Percentiles rank a stretch among this genome's conserved stretches.
These are phyloP conservation scores for Oreochromis grahami DNA, from an alignment of 2,797 vertebrate genomes.

Conservation along the genomic window DNA sequence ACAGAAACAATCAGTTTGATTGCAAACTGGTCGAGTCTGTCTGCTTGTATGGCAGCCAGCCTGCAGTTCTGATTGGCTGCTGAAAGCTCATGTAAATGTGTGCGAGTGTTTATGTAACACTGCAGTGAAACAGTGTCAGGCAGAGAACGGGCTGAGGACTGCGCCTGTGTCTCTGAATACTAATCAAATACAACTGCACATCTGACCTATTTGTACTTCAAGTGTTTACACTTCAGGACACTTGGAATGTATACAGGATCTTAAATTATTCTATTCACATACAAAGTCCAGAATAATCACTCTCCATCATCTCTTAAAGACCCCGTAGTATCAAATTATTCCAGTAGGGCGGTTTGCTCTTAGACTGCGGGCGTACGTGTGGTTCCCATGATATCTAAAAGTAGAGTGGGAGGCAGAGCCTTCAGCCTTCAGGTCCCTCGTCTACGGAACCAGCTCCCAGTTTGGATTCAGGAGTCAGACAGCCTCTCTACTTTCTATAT, in stretches of 20 bases:
- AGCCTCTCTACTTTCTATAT: not conserved
- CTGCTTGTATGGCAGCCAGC: not conserved
- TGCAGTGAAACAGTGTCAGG: slow-evolving; percentile 8
- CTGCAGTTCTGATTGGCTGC: not conserved
- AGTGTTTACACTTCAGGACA: not conserved
- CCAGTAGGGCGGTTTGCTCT: not conserved
- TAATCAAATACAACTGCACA: not conserved
- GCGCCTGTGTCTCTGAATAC: not conserved
- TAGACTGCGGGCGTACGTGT: not conserved
- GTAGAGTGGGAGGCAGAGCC: not conserved
- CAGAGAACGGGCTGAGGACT: not conserved
- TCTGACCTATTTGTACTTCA: not conserved
- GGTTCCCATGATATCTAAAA: not conserved
- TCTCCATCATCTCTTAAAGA: not conserved
- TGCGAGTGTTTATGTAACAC: slow-evolving; percentile 21
- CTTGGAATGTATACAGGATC: not conserved
- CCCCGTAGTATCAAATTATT: not conserved
- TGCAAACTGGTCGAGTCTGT: not conserved
- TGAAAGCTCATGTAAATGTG: not conserved
- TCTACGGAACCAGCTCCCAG: not conserved
- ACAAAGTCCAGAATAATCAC: not conserved
- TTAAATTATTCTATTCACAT: not conserved
- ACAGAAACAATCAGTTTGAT: not conserved
- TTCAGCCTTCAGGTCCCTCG: not conserved
- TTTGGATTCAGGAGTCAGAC: not conserved